A percentile compares a stretch with the other conserved stretches of the same genome.
phyloP scores from a whole-genome alignment of 1,140 invertebrate species.

The Pemphigus obesinymphae region DNA sequence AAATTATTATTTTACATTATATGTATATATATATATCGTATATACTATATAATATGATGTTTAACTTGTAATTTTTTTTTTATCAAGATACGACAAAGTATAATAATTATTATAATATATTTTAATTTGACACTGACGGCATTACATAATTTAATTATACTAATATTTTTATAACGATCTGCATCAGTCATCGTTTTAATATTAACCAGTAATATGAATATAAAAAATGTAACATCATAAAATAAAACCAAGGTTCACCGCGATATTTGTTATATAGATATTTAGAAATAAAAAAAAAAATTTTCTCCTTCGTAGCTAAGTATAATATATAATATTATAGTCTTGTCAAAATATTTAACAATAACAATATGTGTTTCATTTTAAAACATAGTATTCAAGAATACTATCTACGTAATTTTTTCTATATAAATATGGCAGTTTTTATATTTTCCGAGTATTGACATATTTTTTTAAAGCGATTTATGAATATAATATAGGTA shows the following conservation, averaged over 20 bases:
- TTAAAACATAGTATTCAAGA: neutral
- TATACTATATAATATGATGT: neutral
- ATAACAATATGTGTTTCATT: neutral
- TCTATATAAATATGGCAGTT: neutral
- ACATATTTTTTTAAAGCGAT: neutral
- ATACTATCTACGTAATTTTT: neutral
- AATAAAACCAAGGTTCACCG: neutral
- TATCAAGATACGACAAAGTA: neutral
- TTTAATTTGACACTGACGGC: no score
- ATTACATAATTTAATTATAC: no score
- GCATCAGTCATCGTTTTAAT: neutral
- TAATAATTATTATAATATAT: no score
- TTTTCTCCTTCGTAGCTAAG: neutral
- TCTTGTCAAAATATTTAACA: neutral
- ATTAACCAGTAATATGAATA: neutral
- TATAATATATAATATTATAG: neutral
- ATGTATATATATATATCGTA: no score
- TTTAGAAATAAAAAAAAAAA: neutral
- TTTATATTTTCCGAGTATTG: neutral
- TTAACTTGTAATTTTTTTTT: neutral
- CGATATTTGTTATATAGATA: neutral
- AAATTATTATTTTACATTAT: neutral
- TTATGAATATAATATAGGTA: neutral
- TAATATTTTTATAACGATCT: no score
- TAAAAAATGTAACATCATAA: neutral